Percentiles rank a stretch among this genome's conserved stretches.
Evolutionary conservation across 2,113 vertebrate genomes (phyloP).

Genomic region (Urocolius indicus): DNA sequence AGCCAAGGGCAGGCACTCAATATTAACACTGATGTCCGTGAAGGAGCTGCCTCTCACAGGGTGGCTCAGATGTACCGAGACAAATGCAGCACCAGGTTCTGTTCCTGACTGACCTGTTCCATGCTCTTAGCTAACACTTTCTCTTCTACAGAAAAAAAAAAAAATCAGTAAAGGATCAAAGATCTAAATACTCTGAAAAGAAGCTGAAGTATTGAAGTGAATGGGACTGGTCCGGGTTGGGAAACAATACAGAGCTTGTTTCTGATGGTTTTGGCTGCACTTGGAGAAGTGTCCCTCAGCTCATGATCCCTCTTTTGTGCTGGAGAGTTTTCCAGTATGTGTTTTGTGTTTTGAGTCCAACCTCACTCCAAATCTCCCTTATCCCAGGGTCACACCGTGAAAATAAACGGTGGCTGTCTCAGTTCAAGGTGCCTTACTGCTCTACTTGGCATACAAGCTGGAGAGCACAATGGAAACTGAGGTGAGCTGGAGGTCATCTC

Average conservation of each 20-base stretch:
- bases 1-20: not conserved
- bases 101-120: not conserved
- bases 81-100: not conserved
- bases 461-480: not conserved
- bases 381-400: not conserved
- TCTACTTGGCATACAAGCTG: not conserved
- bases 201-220: not conserved
- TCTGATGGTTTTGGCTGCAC: not conserved
- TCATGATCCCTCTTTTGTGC: not conserved
- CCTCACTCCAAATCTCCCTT: not conserved
- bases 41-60: not conserved
- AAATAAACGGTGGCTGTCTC: not conserved
- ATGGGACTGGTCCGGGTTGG: not conserved
- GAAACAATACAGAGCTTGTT: not conserved
- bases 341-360: not conserved
- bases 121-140: not conserved
- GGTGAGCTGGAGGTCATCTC: constrained; percentile 15
- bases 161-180: not conserved
- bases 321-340: not conserved
- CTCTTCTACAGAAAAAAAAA: not conserved
- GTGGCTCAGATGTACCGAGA: rapidly evolving
- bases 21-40: not conserved
- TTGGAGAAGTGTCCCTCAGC: not conserved
- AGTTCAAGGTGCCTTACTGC: not conserved
- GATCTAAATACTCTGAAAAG: not conserved